Percentiles rank a stretch among this genome's conserved stretches.
Conservation (phyloP, 2,113 vertebrate genomes). For the Trachemys scripta region DNA sequence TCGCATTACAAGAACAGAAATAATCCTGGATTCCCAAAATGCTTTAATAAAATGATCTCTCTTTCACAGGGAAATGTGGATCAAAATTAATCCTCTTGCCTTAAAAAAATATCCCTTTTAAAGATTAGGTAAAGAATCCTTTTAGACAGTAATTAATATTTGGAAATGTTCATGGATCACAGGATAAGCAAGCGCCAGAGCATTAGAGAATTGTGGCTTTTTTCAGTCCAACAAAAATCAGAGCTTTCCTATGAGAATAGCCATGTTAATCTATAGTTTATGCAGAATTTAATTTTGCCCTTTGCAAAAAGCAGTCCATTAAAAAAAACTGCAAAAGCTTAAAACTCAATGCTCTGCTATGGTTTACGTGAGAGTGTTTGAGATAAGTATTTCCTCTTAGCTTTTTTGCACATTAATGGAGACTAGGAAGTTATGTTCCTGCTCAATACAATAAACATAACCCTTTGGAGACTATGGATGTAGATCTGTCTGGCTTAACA, state of each 20-base stretch:
- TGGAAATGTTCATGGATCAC: accelerated
- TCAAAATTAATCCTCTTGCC: constrained; percentile 26
- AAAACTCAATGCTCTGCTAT: no score
- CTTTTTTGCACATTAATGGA: no score
- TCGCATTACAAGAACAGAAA: not conserved
- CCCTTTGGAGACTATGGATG: not conserved
- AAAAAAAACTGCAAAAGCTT: not conserved
- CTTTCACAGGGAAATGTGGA: not conserved
- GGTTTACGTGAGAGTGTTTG: not conserved
- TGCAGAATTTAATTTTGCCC: not conserved
- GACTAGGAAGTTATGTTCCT: not conserved
- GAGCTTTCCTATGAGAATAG: not conserved
- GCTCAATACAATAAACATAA: not conserved
- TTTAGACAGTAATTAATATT: constrained; percentile 19
- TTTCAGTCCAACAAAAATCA: not conserved
- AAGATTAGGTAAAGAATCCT: constrained; percentile 25
- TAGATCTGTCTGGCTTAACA: not conserved
- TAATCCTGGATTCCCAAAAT: not conserved
- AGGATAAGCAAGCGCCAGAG: not conserved
- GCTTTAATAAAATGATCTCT: not conserved
- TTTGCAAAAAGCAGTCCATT: not conserved
- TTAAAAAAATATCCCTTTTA: not conserved
- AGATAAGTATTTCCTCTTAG: not conserved
- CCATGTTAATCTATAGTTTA: not conserved
- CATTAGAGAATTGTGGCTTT: not conserved